Evolutionary conservation across 2,797 vertebrate species (phyloP).

Genomic region (Setipinna tenuifilis): DNA sequence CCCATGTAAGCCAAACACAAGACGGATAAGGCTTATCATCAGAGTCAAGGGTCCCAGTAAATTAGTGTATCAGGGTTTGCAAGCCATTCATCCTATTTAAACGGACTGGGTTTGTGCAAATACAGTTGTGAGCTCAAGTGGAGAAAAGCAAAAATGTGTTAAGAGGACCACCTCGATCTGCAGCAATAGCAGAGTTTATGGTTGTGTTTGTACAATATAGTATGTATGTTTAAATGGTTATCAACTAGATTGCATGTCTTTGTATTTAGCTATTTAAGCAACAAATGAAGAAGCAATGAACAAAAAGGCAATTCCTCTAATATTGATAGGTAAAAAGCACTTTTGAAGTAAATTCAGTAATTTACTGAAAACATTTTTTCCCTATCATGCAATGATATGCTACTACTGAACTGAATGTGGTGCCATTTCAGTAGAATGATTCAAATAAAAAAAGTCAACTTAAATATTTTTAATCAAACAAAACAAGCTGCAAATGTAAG

Average conservation of each 20-base stretch:
- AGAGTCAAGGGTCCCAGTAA: conserved; percentile 51
- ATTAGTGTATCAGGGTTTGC: conserved; percentile 58
- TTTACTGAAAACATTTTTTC: conserved; percentile 24
- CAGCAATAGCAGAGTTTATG: not conserved
- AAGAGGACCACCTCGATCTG: not conserved
- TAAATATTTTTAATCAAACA: not conserved
- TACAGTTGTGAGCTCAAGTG: conserved; percentile 6
- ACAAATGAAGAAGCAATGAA: not conserved
- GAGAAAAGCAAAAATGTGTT: not conserved
- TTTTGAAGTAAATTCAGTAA: not conserved
- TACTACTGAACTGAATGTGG: conserved; percentile 19
- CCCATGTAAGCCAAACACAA: conserved; percentile 67
- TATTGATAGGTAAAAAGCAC: not conserved
- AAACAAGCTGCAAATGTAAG: conserved; percentile 30
- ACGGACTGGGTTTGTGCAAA: conserved; percentile 16
- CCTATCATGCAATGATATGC: conserved; percentile 32
- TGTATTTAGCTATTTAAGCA: not conserved
- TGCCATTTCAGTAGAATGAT: not conserved
- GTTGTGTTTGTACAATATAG: conserved; percentile 18
- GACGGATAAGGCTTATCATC: conserved; percentile 76
- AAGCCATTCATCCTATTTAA: not conserved
- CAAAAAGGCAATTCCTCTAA: conserved; percentile 10
- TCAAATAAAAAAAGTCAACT: conserved; percentile 15
- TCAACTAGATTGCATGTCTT: not conserved
- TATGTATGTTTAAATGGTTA: not conserved